These are phyloP conservation scores for Sinhomidia bicolor DNA, from an alignment of 2,888 invertebrate genomes.

Conservation along the genomic window DNA sequence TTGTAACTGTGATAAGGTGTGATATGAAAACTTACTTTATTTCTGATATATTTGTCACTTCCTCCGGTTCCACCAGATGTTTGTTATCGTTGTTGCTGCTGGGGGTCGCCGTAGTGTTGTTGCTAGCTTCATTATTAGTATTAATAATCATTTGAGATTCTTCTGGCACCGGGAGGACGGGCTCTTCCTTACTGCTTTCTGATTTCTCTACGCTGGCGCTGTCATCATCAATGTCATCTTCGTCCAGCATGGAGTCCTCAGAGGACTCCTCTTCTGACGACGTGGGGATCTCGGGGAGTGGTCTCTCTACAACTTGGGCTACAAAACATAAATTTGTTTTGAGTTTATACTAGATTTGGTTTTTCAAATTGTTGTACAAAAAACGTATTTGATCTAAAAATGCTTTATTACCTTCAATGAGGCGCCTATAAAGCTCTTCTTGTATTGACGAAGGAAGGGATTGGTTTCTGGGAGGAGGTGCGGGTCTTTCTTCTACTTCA, in stretches of 20 bases:
- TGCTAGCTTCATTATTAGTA: neutral
- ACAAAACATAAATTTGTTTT: neutral
- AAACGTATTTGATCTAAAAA: too few species aligned
- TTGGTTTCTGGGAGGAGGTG: slow-evolving; percentile 68
- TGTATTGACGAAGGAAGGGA: slow-evolving; percentile 62
- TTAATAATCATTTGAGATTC: slow-evolving; percentile 65
- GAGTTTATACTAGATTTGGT: too few species aligned
- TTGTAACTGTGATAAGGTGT: too few species aligned
- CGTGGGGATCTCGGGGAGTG: slow-evolving; percentile 75
- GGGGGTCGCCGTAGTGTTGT: neutral
- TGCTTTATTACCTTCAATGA: slow-evolving; percentile 70
- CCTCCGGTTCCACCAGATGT: slow-evolving; percentile 21
- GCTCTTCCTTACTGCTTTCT: slow-evolving; percentile 66
- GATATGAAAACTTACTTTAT: slow-evolving; percentile 65
- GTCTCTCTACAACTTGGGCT: slow-evolving; percentile 67
- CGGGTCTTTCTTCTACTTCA: slow-evolving; percentile 70
- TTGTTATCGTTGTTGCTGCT: slow-evolving; percentile 1
- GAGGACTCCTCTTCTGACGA: slow-evolving; percentile 74
- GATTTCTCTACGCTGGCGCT: slow-evolving; percentile 59
- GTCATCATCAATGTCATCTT: slow-evolving; percentile 73
- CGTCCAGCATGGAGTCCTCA: slow-evolving; percentile 69
- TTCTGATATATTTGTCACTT: slow-evolving; percentile 44
- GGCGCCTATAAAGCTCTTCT: slow-evolving; percentile 71
- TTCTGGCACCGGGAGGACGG: neutral
- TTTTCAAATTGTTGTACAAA: too few species aligned